A percentile compares a stretch with the other conserved stretches of the same genome.
phyloP scores from a whole-genome alignment of 2,888 invertebrate genomes.

The Strigamia crassipes region DNA sequence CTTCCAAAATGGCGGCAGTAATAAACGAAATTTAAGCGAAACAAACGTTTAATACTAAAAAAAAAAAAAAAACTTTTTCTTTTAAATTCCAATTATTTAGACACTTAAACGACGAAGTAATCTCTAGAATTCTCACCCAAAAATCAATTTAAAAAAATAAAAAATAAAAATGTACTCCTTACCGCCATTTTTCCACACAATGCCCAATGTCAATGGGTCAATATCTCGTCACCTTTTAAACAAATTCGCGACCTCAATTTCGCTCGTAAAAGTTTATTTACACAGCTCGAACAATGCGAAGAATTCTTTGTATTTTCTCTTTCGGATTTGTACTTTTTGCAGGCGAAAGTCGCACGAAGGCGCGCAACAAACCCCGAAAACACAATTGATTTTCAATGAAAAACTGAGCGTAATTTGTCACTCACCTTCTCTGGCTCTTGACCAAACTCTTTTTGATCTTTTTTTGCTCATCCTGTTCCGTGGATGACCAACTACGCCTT shows the following conservation, averaged over 20 bases:
- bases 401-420: not conserved
- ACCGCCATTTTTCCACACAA: not conserved
- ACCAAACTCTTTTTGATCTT: conserved; percentile 19
- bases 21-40: too few species aligned
- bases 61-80: too few species aligned
- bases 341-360: too few species aligned
- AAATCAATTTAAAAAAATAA: not conserved
- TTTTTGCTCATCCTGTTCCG: conserved; percentile 29
- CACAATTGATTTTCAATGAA: not conserved
- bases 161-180: too few species aligned
- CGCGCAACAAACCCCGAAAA: not conserved
- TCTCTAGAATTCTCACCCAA: not conserved
- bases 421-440: conserved; percentile 30
- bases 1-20: too few species aligned
- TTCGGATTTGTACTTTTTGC: not conserved
- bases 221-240: not conserved
- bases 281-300: not conserved
- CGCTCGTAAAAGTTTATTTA: not conserved
- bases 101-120: too few species aligned
- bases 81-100: too few species aligned
- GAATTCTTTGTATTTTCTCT: not conserved
- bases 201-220: conserved; percentile 5
- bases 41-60: too few species aligned
- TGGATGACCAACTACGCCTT: conserved; percentile 37
- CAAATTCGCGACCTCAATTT: not conserved